Percentiles rank a stretch among this genome's conserved stretches.
Conservation (phyloP, 2,888 invertebrate genomes). For the Incurvaria masculella region DNA sequence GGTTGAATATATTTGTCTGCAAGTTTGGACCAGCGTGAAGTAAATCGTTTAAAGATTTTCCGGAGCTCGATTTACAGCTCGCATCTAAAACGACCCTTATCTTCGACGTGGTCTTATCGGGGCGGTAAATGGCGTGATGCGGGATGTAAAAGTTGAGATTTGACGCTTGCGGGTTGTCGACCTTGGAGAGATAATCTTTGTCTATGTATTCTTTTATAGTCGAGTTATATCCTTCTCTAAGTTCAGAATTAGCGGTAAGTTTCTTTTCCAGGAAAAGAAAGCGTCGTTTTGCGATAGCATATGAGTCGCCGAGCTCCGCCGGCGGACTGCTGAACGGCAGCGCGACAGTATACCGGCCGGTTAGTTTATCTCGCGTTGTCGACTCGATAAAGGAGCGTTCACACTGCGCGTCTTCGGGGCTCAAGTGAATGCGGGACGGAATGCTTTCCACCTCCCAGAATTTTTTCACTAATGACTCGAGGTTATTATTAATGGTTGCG, state of each 20-base stretch:
- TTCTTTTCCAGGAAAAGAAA: conserved; percentile 1
- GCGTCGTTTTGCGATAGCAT: background rate
- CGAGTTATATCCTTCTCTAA: background rate
- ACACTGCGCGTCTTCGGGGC: background rate
- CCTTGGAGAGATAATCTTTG: background rate
- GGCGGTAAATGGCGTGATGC: background rate
- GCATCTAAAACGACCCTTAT: conserved; percentile 2
- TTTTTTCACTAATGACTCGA: background rate
- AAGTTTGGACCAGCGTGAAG: conserved; percentile 1
- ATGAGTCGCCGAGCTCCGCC: background rate
- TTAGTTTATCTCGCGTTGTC: background rate
- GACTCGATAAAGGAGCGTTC: background rate
- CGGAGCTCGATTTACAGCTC: conserved; percentile 1
- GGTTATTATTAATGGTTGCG: background rate
- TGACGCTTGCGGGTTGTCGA: background rate
- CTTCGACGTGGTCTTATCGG: background rate
- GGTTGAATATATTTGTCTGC: background rate
- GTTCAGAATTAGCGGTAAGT: background rate
- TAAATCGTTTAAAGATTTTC: conserved; percentile 1
- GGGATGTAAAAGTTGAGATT: background rate
- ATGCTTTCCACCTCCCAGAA: background rate
- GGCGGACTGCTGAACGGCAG: background rate
- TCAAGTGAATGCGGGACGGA: background rate
- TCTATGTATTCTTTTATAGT: background rate
- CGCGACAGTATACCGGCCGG: background rate